Conservation (phyloP, 2,113 vertebrate species). For the Lagopus muta region DNA sequence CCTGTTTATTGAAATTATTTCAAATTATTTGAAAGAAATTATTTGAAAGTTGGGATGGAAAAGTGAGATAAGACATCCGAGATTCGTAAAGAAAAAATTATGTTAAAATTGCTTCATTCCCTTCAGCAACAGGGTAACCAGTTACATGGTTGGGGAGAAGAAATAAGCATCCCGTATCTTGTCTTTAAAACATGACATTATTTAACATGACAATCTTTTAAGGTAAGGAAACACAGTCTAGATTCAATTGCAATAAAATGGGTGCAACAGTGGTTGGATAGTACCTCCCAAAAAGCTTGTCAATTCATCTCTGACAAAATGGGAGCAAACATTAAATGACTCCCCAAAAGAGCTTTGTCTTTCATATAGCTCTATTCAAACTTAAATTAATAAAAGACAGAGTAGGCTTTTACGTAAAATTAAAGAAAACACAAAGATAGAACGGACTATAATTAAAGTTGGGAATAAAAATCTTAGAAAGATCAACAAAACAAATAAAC, state of each 20-base stretch:
- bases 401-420: background rate
- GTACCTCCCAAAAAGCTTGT: background rate
- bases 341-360: background rate
- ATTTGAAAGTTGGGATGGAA: conserved; percentile 2
- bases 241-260: conserved; percentile 8
- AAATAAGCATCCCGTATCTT: conserved; percentile 9
- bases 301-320: conserved; percentile 12
- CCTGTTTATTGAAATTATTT: background rate
- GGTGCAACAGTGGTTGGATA: background rate
- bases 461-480: background rate
- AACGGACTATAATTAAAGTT: background rate
- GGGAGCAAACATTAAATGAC: conserved; percentile 36
- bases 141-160: conserved; percentile 2
- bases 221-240: background rate
- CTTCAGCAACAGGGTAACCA: background rate
- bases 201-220: conserved; percentile 10
- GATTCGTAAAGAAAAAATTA: conserved; percentile 26
- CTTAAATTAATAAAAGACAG: conserved; percentile 33
- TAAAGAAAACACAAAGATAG: background rate
- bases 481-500: background rate
- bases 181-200: conserved; percentile 45
- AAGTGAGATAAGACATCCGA: background rate
- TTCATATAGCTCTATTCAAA: background rate
- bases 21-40: conserved; percentile 51
- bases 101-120: conserved; percentile 3